Evolutionary conservation across 1,140 invertebrate genomes (phyloP), one percentile per base, ranked within the genome.

Genomic region (Acromyrmex charruanus): DNA sequence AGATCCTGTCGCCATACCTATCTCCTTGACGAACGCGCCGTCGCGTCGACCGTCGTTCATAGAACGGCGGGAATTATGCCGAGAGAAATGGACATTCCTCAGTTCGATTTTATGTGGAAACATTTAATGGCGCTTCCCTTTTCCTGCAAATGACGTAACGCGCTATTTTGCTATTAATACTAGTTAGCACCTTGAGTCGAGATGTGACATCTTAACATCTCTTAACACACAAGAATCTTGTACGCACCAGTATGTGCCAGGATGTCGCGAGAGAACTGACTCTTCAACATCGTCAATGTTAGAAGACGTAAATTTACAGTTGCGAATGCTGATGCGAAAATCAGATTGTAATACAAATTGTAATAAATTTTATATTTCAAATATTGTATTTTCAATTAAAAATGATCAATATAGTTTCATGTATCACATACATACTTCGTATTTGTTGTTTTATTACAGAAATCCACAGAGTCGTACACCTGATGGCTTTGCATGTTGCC

Each of bases 21-120:
- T 66, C 84, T 71, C 55, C 91, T 91, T 87, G 91, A 80, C 88
- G 89, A 93, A 58, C 85, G 79, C 74, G 59, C 31, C 0, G 6
- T 35, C 35, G 25, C 25, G 25, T 31, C 31, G 31, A 31, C 5
- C 79, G 77, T 28, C 39, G 77, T 85, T 63, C 58, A 55, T 72
- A 69, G 81, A 71, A 71, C 72, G 58, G 75, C 77, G 44, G 75
- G 79, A 90, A 88, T 63, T 85, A 71, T 85, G 89, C 51, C 85
- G 80, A 88, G 86, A 69, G 59, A 90, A 90, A 90, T 79, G 63
- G 28, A 71, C 75, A 81, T 90, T 88, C 89, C 39, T 51, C 18
- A 31, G 3, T 16, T 59, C 49, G 86, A 88, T 85, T 90, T 90
- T 85, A 85, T 55, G 51, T 44, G 72, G 63, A 75, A 55, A 87